Percentiles rank a stretch among this genome's conserved stretches.
These are phyloP conservation scores for Notiomystis cincta DNA, from an alignment of 2,113 vertebrate species.

Conservation along the genomic window DNA sequence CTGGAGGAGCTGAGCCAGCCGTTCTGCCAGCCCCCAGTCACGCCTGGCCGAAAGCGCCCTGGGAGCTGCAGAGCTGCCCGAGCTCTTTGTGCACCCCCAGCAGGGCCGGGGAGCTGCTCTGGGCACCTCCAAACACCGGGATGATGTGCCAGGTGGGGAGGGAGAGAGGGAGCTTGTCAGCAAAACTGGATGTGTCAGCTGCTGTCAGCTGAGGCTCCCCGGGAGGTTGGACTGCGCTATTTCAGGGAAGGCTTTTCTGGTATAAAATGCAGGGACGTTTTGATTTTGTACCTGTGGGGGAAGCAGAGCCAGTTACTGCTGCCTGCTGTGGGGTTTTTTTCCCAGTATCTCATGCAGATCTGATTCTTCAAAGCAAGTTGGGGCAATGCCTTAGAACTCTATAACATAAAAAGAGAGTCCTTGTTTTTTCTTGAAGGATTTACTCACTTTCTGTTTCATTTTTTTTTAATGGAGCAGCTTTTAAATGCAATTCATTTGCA, in stretches of 20 bases:
- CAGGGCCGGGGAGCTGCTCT: neutral
- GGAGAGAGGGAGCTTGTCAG: neutral
- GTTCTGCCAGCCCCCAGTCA: neutral
- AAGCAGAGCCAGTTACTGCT: neutral
- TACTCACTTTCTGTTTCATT: neutral
- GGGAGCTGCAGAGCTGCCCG: too few relatives aligned
- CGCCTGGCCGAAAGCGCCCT: too few relatives aligned
- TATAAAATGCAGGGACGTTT: neutral
- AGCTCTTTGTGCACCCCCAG: too few relatives aligned
- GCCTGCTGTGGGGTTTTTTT: neutral
- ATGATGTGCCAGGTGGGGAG: neutral
- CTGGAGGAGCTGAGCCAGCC: neutral
- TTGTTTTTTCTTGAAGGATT: neutral
- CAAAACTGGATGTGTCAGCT: neutral
- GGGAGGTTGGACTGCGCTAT: neutral
- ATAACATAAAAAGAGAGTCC: neutral
- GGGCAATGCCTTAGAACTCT: neutral
- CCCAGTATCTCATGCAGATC: neutral
- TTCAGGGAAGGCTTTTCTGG: neutral
- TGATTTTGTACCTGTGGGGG: neutral
- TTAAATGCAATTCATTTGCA: neutral
- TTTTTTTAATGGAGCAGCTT: neutral
- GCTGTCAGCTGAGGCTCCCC: neutral
- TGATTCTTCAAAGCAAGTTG: neutral
- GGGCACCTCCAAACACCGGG: neutral